Evolutionary conservation across 2,113 vertebrate genomes (phyloP), one percentile per base, ranked within the genome.

Genomic region (Rhabdomys dilectus): DNA sequence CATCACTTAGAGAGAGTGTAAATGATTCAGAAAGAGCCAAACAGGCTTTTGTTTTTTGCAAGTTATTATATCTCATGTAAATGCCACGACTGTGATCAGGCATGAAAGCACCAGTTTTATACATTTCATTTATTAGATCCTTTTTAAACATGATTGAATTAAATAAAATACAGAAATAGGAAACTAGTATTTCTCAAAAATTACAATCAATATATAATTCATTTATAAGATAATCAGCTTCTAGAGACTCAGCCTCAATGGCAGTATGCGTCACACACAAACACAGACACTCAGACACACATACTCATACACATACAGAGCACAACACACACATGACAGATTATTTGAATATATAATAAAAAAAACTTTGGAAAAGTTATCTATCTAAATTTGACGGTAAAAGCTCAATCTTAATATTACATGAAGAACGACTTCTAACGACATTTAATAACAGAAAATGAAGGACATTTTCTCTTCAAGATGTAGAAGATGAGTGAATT

Each of bases 61-160:
- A 53, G 73, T 77, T 89, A n/a, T 6, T 42, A 88, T 3, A 93
- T 80, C n/a, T 97, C 21, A 78, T 97, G 81, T 98, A 88, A 85
- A 88, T 91, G 24, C 22, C 34, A 82, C 56, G 16, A 26, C 1
- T 72, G 2, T 89, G 72, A 87, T 19, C 84, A 91, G 26, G 70
- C n/a, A 73, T 56, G 12, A 56, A 81, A 34, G 12, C 45, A 68
- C 22, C 6, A 53, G 29, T 88, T 15, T 66, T 4, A 66, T 66
- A 34, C 11, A 21, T 91, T 21, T 82, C 2, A 60, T 24, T 76
- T 85, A 85, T 42, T 66, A 39, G 3, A 4, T 76, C 70, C 76
- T 91, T 95, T 26, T 66, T 94, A 90, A 93, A 91, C 76, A 42
- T 85, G 29, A 62, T 80, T 92, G 21, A 58, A 86, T 58, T 88